Conservation (phyloP, 2,113 vertebrate genomes). For the Ictidomys tridecemlineatus region DNA sequence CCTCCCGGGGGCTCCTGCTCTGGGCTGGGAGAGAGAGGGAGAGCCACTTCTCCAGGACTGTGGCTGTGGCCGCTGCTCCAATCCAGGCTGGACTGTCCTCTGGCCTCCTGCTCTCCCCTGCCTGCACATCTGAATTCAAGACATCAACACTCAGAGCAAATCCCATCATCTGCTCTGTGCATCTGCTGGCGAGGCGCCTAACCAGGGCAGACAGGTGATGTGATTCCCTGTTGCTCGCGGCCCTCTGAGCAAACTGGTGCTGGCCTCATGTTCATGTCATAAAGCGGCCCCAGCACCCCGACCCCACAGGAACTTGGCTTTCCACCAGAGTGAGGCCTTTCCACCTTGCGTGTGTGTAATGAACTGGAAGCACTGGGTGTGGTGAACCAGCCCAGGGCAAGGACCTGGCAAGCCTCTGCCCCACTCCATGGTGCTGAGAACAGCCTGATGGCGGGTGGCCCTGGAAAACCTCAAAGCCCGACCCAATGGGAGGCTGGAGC, state of each 20-base stretch:
- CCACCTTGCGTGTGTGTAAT: conserved; percentile 54
- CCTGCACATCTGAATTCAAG: conserved; percentile 28
- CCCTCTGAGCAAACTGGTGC: background rate
- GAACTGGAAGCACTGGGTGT: conserved; percentile 29
- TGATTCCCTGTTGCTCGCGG: conserved; percentile 43
- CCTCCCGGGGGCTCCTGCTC: background rate
- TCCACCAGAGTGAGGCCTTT: background rate
- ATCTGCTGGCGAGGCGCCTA: background rate
- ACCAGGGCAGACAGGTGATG: conserved; percentile 72
- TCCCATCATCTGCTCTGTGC: conserved; percentile 22
- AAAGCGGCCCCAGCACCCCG: conserved; percentile 43
- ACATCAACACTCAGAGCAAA: background rate
- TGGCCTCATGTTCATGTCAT: conserved; percentile 75
- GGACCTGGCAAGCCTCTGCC: no score
- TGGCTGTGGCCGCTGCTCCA: background rate
- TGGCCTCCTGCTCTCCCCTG: rapidly evolving
- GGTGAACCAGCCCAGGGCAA: background rate
- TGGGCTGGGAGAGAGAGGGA: rapidly evolving
- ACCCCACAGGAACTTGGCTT: conserved; percentile 56
- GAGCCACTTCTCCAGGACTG: no score
- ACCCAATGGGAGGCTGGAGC: rapidly evolving
- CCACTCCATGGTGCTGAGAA: background rate
- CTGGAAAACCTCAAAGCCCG: background rate
- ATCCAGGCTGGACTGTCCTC: background rate
- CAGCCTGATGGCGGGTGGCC: rapidly evolving